Conservation (phyloP, 2,797 vertebrate genomes). For the Melanotaenia nigrans region DNA sequence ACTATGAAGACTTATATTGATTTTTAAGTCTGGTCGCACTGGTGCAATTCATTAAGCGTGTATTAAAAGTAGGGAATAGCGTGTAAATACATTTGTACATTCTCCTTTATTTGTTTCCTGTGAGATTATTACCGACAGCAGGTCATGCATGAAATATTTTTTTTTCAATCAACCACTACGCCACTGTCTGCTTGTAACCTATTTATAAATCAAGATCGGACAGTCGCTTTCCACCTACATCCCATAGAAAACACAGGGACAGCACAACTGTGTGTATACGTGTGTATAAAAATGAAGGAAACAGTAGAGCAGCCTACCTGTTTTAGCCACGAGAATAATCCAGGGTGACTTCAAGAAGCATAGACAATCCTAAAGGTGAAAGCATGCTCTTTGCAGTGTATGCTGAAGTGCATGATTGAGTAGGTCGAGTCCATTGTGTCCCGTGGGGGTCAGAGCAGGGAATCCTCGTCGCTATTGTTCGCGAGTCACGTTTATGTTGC, state of each 20-base stretch:
- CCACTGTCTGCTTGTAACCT: slow-evolving; percentile 52
- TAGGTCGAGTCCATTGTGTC: slow-evolving; percentile 83
- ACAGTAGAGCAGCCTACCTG: slow-evolving; percentile 63
- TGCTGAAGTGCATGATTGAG: slow-evolving; percentile 90
- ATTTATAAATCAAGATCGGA: slow-evolving; percentile 69
- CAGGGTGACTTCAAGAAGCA: slow-evolving; percentile 69
- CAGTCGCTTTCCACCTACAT: slow-evolving; percentile 52
- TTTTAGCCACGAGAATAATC: slow-evolving; percentile 60
- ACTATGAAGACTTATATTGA: neutral
- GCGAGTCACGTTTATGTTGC: accelerated
- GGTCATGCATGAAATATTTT: slow-evolving; percentile 13
- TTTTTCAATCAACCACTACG: slow-evolving; percentile 34
- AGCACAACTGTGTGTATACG: neutral
- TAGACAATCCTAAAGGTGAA: slow-evolving; percentile 85
- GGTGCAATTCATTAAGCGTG: slow-evolving; percentile 10
- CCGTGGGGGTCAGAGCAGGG: slow-evolving; percentile 43
- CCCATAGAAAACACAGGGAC: slow-evolving; percentile 23
- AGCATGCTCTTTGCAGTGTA: slow-evolving; percentile 84
- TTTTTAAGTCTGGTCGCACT: slow-evolving; percentile 16
- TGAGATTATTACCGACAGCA: slow-evolving; percentile 15
- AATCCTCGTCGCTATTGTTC: neutral
- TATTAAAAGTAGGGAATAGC: slow-evolving; percentile 1
- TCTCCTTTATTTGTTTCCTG: neutral
- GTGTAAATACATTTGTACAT: neutral
- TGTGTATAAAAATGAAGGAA: slow-evolving; percentile 7